Evolutionary conservation across 2,113 vertebrate genomes (phyloP).

Genomic region (Trogon surrucura): DNA sequence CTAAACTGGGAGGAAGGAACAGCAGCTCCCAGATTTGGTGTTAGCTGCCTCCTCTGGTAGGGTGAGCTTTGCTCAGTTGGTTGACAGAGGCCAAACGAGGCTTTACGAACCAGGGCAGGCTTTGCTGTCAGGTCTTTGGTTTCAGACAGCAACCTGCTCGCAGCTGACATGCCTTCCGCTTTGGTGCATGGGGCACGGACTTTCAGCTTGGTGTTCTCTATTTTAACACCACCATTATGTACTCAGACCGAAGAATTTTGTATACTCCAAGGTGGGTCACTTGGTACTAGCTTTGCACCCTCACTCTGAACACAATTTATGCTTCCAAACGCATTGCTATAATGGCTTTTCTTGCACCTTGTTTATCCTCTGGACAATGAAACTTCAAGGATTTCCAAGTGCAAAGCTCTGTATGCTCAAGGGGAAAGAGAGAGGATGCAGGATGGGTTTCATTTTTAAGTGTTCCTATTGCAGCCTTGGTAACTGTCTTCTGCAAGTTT

Average conservation of each 20-base stretch:
- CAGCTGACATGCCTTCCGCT: not conserved
- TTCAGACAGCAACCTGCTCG: not conserved
- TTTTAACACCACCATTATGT: not conserved
- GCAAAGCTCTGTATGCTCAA: not conserved
- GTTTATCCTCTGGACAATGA: conserved; percentile 7
- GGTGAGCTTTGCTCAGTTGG: fast-evolving
- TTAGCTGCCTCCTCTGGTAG: not conserved
- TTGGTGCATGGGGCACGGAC: not conserved
- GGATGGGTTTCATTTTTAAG: not conserved
- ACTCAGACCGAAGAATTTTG: not conserved
- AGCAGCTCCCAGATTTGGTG: fast-evolving
- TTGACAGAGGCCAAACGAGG: not conserved
- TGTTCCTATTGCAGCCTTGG: not conserved
- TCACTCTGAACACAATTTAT: not conserved
- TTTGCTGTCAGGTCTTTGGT: not conserved
- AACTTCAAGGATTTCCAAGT: conserved; percentile 26
- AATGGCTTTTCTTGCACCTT: not conserved
- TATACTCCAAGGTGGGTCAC: not conserved
- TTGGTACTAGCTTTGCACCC: not conserved
- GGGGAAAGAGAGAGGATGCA: not conserved
- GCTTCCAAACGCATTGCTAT: not conserved
- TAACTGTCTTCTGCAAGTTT: not conserved
- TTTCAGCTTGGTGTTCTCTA: not conserved
- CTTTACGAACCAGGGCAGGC: not conserved
- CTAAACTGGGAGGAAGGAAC: not conserved